phyloP scores from a whole-genome alignment of 2,113 vertebrate species.

The Lagopus muta region DNA sequence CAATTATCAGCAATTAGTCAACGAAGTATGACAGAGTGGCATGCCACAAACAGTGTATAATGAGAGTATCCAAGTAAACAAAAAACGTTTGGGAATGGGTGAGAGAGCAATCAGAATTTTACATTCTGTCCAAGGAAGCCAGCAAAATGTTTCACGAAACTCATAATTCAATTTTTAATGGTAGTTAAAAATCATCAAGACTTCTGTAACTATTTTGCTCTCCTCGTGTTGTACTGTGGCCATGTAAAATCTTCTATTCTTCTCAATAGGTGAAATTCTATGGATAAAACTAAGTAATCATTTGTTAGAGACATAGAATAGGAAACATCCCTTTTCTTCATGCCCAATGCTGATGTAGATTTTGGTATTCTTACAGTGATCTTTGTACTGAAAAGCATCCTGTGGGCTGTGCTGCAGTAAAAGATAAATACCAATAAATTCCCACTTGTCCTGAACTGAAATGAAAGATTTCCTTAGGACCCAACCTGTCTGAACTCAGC shows the following conservation, averaged over 20 bases:
- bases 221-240: background rate
- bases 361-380: background rate
- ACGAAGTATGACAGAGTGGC: background rate
- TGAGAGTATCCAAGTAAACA: background rate
- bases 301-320: background rate
- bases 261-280: background rate
- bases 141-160: background rate
- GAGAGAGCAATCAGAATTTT: background rate
- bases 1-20: background rate
- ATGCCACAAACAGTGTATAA: background rate
- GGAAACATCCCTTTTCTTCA: background rate
- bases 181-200: background rate
- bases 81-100: background rate
- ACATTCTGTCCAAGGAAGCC: background rate
- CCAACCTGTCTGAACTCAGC: background rate
- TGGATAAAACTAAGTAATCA: background rate
- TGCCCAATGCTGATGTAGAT: background rate
- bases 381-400: background rate
- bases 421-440: background rate
- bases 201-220: background rate
- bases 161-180: background rate
- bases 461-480: background rate
- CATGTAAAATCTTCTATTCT: background rate
- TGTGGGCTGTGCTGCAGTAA: rapidly evolving
- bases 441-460: background rate